Conservation (phyloP, 2,113 vertebrate species). For the Rhizomys pruinosus region DNA sequence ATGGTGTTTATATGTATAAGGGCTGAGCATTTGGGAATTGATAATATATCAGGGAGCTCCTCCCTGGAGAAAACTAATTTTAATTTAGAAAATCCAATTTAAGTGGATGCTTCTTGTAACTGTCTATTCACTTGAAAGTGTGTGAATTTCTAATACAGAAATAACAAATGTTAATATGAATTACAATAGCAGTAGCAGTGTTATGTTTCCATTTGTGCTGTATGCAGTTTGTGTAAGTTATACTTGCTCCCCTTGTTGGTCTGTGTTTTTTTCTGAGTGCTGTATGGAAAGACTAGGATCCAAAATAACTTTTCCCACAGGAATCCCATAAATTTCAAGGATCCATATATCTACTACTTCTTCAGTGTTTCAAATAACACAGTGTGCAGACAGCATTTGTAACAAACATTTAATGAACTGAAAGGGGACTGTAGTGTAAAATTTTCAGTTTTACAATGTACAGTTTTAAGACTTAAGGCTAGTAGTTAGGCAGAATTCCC, state of each 20-base stretch:
- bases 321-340: constrained; percentile 11
- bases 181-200: not conserved
- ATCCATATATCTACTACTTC: not conserved
- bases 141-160: not conserved
- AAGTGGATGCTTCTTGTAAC: too few species aligned
- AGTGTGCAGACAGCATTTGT: not conserved
- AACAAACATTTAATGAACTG: not conserved
- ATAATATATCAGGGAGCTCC: too few species aligned
- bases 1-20: too few species aligned
- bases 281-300: not conserved
- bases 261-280: constrained; percentile 13
- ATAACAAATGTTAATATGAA: not conserved
- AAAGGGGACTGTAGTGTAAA: constrained; percentile 43
- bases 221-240: not conserved
- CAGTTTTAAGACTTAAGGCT: not conserved
- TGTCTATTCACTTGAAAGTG: not conserved
- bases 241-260: not conserved
- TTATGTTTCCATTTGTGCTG: not conserved
- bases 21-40: too few species aligned
- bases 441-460: not conserved
- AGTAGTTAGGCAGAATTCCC: too few species aligned
- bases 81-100: too few species aligned
- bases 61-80: too few species aligned
- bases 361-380: not conserved
- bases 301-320: constrained; percentile 10